Conservation (phyloP, 2,797 vertebrate genomes). For the Smutsia temminckii region DNA sequence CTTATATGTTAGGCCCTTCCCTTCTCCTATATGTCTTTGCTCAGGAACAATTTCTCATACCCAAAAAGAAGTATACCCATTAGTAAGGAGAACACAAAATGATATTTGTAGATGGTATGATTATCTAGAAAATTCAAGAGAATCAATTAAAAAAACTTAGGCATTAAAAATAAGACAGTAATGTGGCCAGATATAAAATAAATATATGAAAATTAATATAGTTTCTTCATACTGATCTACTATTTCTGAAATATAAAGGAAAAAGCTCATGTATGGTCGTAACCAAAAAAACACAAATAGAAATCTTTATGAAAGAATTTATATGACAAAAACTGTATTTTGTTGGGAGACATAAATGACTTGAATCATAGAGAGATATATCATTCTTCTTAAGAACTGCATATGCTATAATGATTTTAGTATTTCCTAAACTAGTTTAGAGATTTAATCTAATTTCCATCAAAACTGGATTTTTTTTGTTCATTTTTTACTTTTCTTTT, state of each 20-base stretch:
- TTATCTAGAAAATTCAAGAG: background rate
- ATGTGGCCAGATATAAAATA: background rate
- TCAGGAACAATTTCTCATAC: background rate
- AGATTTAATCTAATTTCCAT: background rate
- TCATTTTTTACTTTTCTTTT: background rate
- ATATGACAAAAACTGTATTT: background rate
- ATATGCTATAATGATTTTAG: background rate
- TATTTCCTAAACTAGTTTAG: background rate
- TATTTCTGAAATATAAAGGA: background rate
- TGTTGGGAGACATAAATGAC: background rate
- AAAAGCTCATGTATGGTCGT: background rate
- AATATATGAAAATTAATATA: background rate
- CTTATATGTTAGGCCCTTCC: background rate
- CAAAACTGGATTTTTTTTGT: background rate
- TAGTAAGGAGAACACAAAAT: background rate
- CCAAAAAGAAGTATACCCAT: background rate
- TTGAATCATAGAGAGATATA: background rate
- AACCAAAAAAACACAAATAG: background rate
- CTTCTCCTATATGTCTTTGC: background rate
- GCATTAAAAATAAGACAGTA: background rate
- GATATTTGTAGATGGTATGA: background rate
- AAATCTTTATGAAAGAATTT: background rate
- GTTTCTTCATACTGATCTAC: background rate
- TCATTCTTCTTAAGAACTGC: background rate
- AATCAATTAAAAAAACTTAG: background rate